A percentile compares a stretch with the other conserved stretches of the same genome.
Evolutionary conservation across 2,113 vertebrate genomes (phyloP).

Genomic region (Hipposideros armiger): DNA sequence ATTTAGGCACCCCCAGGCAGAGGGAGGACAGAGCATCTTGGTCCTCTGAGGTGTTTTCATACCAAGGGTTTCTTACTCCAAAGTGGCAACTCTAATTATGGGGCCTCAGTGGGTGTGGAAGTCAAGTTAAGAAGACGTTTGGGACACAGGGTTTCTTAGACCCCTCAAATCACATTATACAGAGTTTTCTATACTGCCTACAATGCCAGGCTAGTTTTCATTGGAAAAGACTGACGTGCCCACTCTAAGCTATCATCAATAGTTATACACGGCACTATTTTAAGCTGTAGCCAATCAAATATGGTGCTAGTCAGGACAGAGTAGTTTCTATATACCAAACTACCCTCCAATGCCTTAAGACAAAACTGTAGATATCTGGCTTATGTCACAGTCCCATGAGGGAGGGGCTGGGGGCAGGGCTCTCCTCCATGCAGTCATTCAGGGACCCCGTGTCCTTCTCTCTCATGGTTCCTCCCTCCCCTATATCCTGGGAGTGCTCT

Average conservation of each 20-base stretch:
- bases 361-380: neutral
- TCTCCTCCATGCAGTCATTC: neutral
- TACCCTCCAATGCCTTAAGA: neutral
- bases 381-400: neutral
- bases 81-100: neutral
- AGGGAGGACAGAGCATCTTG: too few species aligned
- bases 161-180: neutral
- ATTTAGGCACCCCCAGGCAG: neutral
- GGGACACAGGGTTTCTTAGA: neutral
- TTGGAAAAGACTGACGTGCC: neutral
- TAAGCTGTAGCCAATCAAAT: neutral
- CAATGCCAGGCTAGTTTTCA: neutral
- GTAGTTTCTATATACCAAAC: neutral
- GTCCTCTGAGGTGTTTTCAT: neutral
- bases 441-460: neutral
- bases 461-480: too few species aligned
- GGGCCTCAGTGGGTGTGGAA: neutral
- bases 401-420: neutral
- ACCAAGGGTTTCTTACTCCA: neutral
- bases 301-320: neutral
- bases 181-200: neutral
- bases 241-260: neutral
- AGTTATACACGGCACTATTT: neutral
- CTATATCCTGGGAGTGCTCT: neutral
- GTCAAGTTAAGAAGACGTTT: neutral